Percentiles rank a stretch among this genome's conserved stretches.
Evolutionary conservation across 1,140 invertebrate species (phyloP).

Genomic region (Conopomorpha cramerella): DNA sequence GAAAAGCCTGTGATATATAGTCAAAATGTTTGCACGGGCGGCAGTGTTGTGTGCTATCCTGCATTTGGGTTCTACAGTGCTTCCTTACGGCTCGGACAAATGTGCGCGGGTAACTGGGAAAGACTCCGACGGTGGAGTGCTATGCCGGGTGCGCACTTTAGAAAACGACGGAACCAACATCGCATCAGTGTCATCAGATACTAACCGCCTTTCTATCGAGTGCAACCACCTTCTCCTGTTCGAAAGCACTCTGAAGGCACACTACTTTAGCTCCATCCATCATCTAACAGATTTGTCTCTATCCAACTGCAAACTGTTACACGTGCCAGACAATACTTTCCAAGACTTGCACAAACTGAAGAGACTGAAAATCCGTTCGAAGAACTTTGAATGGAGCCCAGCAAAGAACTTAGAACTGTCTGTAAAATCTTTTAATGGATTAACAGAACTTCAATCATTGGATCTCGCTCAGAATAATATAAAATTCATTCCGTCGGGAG

Average conservation of each 20-base stretch:
- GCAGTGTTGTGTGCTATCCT: constrained; percentile 41
- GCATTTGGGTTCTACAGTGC: constrained; percentile 31
- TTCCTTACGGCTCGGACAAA: constrained; percentile 39
- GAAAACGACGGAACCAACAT: constrained; percentile 69
- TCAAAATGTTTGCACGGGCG: constrained; percentile 36
- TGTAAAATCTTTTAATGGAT: constrained; percentile 69
- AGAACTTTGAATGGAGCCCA: constrained; percentile 78
- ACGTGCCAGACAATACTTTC: constrained; percentile 77
- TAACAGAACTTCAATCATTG: constrained; percentile 77
- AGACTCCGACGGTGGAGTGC: constrained; percentile 59
- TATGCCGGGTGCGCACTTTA: constrained; percentile 72
- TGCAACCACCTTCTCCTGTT: constrained; percentile 81
- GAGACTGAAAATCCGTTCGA: constrained; percentile 72
- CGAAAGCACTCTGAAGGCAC: constrained; percentile 75
- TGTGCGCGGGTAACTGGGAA: constrained; percentile 28
- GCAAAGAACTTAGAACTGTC: constrained; percentile 72
- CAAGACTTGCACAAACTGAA: constrained; percentile 76
- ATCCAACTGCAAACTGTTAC: constrained; percentile 78
- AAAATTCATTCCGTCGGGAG: constrained; percentile 70
- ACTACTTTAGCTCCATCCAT: constrained; percentile 73
- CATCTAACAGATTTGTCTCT: constrained; percentile 75
- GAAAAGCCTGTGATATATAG: constrained; percentile 42
- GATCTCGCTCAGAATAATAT: constrained; percentile 85
- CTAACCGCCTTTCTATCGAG: constrained; percentile 69
- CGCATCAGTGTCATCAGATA: constrained; percentile 65